Base-by-base conservation (phyloP, 2,888 invertebrate species). In the Cheilosia pagana region DNA sequence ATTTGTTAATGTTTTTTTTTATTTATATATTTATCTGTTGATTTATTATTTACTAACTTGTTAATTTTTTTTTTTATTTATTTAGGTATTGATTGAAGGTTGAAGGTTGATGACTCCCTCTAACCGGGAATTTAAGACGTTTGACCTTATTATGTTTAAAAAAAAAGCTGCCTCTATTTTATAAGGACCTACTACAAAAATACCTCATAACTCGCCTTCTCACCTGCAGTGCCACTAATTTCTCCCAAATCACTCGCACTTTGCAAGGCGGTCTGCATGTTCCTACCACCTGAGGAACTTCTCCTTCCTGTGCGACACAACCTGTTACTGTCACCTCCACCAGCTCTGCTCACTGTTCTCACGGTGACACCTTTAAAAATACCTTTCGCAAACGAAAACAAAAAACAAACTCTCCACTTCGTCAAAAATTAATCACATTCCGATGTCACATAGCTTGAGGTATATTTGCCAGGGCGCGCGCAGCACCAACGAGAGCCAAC, bases 401-500 rank as follows among this genome's bases (percentile, higher is more conserved):
- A 35, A 25, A 50, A 68, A 70, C 57, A 63, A 35, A 48, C 57
- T 82, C 75, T 67, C 25, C 52, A 71, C 75, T 67, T 71, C 67
- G 65, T 85, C 83, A 79, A 63, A 65, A 70, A 85, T 85, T 85
- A 85, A 85, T 85, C 81, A 85, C 81, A 81, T 85, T 85, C 85
- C 85, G 55, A 81, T 85, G 85, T 85, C 85, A 85, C 81, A 60
- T 60, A 71, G 60, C 35, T 62, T 63, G 65, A 81, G 71, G 70
- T 70, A 71, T 57, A 75, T 75, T 79, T 75, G 74, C 70, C 74
- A 19, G 43, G 70, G 35, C 52, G 25, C 12, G 35, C 52, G 25
- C 12, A 14, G 43, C 43, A 25, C 1, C 16, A 25, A 16, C 50
- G 14, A 4, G 14, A 4, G 31, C 16, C 57, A 60, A 62, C 23